These are phyloP conservation scores for Lymantria monacha DNA, from an alignment of 2,888 invertebrate genomes.

Conservation along the genomic window DNA sequence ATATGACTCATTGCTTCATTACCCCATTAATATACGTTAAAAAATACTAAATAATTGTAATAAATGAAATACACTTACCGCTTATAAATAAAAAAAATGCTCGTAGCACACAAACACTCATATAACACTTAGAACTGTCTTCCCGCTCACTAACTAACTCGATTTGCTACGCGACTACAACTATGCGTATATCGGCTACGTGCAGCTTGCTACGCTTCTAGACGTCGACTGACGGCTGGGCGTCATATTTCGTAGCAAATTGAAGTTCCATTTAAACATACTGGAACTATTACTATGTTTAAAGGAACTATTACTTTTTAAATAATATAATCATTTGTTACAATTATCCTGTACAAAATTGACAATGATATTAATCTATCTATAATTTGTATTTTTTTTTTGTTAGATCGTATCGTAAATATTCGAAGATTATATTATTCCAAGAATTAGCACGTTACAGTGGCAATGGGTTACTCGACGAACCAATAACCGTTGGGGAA, in stretches of 20 bases:
- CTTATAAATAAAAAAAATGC: slow-evolving; percentile 8
- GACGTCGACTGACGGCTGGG: slow-evolving; percentile 39
- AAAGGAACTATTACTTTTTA: slow-evolving; percentile 20
- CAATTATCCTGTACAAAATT: no score
- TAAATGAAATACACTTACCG: slow-evolving; percentile 5
- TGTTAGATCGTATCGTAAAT: no score
- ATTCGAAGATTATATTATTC: no score
- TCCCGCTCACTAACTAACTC: slow-evolving; percentile 23
- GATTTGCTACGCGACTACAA: slow-evolving; percentile 24
- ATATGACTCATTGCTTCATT: no score
- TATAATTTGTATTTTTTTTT: no score
- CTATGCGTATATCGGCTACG: slow-evolving; percentile 22
- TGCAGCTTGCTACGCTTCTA: slow-evolving; percentile 41
- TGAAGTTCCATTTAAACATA: slow-evolving; percentile 10
- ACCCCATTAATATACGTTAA: no score
- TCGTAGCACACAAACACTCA: slow-evolving; percentile 22
- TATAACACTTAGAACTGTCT: slow-evolving; percentile 25
- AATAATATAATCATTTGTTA: no score
- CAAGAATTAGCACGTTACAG: no score
- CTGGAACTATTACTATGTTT: slow-evolving; percentile 22
- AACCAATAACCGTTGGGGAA: no score
- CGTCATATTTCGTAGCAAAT: slow-evolving; percentile 18
- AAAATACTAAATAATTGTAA: background rate
- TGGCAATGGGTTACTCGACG: no score
- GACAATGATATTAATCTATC: no score